Conservation (phyloP, 37 sponge, comb jelly and placozoan genomes). For the Ephydatia muelleri region DNA sequence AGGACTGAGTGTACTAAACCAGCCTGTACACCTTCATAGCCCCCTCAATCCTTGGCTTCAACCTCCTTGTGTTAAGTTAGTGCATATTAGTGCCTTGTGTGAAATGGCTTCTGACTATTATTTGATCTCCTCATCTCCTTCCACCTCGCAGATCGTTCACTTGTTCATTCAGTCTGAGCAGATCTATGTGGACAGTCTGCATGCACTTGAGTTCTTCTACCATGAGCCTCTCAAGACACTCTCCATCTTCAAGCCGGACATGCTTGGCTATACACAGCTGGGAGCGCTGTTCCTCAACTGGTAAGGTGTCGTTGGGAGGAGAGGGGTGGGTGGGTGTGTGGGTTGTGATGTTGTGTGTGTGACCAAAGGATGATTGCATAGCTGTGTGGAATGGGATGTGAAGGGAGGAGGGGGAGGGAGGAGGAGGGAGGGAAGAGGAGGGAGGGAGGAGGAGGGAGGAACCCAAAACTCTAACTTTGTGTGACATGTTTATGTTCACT, state of each 20-base stretch:
- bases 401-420: neutral
- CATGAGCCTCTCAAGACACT: constrained; percentile 67
- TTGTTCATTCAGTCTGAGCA: constrained; percentile 63
- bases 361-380: neutral
- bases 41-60: neutral
- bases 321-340: neutral
- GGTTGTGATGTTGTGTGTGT: neutral
- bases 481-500: too few species aligned
- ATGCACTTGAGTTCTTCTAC: constrained; percentile 39
- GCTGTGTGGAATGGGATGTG: neutral
- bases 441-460: too few species aligned
- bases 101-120: neutral
- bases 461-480: too few species aligned
- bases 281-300: constrained; percentile 70
- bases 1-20: too few species aligned
- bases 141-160: constrained; percentile 50
- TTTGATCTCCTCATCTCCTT: neutral
- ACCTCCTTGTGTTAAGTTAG: neutral
- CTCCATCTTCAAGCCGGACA: constrained; percentile 59
- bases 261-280: constrained; percentile 39
- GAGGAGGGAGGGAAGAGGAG: neutral
- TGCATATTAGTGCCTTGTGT: constrained; percentile 29
- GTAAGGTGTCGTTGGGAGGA: constrained; percentile 11
- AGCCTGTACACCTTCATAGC: too few species aligned
- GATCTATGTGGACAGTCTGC: constrained; percentile 50